Evolutionary conservation across 2,797 vertebrate genomes (phyloP).

Genomic region (Fistularia commersonii): DNA sequence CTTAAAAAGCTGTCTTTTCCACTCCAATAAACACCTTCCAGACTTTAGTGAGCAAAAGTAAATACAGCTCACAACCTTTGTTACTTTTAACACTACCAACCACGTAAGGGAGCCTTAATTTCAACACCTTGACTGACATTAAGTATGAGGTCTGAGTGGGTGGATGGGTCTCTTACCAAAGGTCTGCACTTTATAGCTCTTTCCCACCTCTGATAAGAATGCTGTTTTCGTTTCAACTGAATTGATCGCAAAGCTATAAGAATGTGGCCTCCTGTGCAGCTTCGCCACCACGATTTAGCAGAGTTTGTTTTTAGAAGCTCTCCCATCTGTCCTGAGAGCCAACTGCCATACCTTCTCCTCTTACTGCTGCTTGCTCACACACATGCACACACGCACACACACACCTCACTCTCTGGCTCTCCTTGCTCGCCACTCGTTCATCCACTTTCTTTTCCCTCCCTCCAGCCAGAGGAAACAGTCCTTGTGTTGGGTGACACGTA

Average conservation of each 20-base stretch:
- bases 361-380: conserved; percentile 44
- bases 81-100: too few species aligned
- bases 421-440: conserved; percentile 31
- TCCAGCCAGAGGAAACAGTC: conserved; percentile 59
- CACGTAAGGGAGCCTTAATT: too few species aligned
- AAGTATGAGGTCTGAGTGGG: not conserved
- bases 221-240: not conserved
- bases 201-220: conserved; percentile 17
- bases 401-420: conserved; percentile 34
- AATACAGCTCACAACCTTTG: not conserved
- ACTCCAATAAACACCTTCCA: not conserved
- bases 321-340: conserved; percentile 52
- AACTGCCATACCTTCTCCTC: conserved; percentile 72
- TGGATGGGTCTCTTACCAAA: conserved; percentile 62
- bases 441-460: conserved; percentile 34
- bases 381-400: conserved; percentile 5
- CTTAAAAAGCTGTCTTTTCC: not conserved
- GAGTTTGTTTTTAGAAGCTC: conserved; percentile 69
- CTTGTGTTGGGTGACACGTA: conserved; percentile 63
- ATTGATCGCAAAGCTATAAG: conserved; percentile 22
- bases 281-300: conserved; percentile 41
- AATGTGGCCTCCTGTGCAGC: conserved; percentile 44
- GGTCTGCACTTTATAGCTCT: conserved; percentile 73
- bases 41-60: not conserved
- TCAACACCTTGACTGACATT: not conserved